phyloP scores from a whole-genome alignment of 1,140 invertebrate species.

The Drosophila parvula region DNA sequence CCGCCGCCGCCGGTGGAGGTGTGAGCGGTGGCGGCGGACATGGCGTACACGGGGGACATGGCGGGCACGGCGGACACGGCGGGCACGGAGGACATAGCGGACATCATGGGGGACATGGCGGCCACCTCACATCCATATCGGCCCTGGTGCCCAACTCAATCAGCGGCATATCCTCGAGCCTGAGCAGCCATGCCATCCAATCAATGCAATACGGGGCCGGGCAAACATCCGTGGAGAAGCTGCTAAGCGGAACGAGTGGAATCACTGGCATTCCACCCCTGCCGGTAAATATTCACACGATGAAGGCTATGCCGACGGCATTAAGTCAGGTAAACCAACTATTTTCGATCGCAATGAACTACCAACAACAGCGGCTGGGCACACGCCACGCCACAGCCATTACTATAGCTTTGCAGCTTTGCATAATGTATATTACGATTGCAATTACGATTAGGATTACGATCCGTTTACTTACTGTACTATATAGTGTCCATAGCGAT shows the following conservation, averaged over 20 bases:
- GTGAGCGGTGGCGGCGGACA: constrained; percentile 16
- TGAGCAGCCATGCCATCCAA: constrained; percentile 82
- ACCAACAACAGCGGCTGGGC: constrained; percentile 56
- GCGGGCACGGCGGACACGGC: constrained; percentile 6
- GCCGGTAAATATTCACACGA: constrained; percentile 84
- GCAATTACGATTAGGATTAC: constrained; percentile 13
- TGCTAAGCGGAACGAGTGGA: constrained; percentile 82
- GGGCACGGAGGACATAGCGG: constrained; percentile 19
- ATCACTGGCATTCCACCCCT: constrained; percentile 83
- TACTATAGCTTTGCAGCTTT: constrained; percentile 43
- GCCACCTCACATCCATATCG: constrained; percentile 81
- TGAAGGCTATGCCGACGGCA: constrained; percentile 84
- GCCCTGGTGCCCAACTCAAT: constrained; percentile 81
- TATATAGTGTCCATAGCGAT: constrained; percentile 42
- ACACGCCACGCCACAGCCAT: constrained; percentile 20
- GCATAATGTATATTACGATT: constrained; percentile 31
- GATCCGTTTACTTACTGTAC: constrained; percentile 10
- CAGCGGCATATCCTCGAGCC: constrained; percentile 81
- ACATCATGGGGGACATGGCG: constrained; percentile 14
- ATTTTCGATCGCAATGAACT: constrained; percentile 83
- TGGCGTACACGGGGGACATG: constrained; percentile 13
- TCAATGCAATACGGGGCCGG: constrained; percentile 60
- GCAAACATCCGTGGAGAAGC: constrained; percentile 76
- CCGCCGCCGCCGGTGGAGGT: constrained; percentile 5
- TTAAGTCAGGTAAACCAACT: constrained; percentile 84